These are phyloP conservation scores for Gymnothorax javanicus DNA, from an alignment of 2,797 vertebrate genomes.

Conservation along the genomic window DNA sequence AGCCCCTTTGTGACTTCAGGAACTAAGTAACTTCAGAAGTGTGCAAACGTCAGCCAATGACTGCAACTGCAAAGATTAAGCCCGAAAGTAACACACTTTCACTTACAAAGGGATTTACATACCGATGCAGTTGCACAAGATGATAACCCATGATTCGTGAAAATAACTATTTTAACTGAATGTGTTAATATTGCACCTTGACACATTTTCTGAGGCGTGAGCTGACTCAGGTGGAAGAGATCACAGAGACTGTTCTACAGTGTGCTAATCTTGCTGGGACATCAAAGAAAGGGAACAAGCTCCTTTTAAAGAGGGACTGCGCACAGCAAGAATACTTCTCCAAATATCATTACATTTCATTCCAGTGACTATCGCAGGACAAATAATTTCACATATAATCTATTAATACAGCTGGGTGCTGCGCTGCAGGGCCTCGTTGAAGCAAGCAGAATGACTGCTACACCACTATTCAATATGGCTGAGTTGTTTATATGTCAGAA, in stretches of 20 bases:
- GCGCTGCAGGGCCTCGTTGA: too few relatives aligned
- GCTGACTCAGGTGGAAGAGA: not conserved
- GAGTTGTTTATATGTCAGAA: not conserved
- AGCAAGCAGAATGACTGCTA: too few relatives aligned
- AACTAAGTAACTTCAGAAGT: not conserved
- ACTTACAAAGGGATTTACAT: not conserved
- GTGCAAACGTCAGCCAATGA: not conserved
- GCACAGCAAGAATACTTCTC: not conserved
- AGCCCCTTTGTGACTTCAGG: not conserved
- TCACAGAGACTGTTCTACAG: not conserved
- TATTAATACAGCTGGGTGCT: too few relatives aligned
- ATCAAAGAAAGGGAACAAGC: not conserved
- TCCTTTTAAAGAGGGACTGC: not conserved
- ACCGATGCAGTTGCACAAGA: not conserved
- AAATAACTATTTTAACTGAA: not conserved
- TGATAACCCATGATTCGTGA: not conserved
- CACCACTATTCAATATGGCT: not conserved
- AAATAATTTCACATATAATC: not conserved
- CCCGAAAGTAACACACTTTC: not conserved
- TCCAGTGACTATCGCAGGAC: not conserved
- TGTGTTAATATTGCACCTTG: not conserved
- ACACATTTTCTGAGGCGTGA: not conserved
- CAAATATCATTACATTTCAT: not conserved
- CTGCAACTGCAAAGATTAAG: not conserved
- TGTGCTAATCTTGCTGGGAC: not conserved